Conservation (phyloP, 2,113 vertebrate species). For the Amazona guildingii region DNA sequence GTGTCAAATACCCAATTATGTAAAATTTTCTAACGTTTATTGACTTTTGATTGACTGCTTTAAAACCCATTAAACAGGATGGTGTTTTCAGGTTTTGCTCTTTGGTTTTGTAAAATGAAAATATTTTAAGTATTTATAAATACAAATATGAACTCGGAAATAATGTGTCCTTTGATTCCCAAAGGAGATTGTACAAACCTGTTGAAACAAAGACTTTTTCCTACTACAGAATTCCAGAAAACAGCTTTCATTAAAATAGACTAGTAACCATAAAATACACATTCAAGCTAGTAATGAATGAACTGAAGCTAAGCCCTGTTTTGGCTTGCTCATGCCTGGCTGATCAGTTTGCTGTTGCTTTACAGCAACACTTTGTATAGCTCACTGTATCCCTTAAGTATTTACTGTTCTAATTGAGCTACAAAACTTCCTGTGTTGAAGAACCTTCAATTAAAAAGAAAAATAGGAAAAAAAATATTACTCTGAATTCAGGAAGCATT, state of each 20-base stretch:
- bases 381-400: neutral
- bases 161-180: neutral
- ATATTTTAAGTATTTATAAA: neutral
- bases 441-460: neutral
- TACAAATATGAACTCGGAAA: neutral
- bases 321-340: neutral
- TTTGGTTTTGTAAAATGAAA: neutral
- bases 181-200: neutral
- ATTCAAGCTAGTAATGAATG: neutral
- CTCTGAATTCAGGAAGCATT: neutral
- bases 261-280: neutral
- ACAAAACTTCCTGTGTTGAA: neutral
- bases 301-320: neutral
- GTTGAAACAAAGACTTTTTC: neutral
- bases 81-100: neutral
- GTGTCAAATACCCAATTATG: neutral
- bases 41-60: neutral
- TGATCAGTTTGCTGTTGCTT: neutral
- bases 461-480: accelerated
- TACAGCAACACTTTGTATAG: neutral
- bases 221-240: neutral
- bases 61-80: neutral
- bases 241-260: neutral
- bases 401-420: neutral
- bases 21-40: neutral